A percentile compares a stretch with the other conserved stretches of the same genome.
phyloP scores from a whole-genome alignment of 2,113 vertebrate species.

The Perca flavescens region DNA sequence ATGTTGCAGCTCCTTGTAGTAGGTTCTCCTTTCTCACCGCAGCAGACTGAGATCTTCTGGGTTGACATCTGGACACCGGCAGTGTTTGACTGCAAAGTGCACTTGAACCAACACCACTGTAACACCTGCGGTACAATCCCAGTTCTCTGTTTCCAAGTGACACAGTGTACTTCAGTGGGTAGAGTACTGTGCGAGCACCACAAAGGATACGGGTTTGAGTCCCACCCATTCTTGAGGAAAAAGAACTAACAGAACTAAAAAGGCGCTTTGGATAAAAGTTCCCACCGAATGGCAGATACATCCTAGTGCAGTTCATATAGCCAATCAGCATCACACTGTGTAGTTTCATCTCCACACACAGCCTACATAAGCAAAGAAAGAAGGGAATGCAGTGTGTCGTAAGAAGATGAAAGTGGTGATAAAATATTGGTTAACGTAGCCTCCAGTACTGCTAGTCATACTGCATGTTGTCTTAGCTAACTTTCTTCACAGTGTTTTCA shows the following conservation, averaged over 20 bases:
- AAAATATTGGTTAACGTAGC: background rate
- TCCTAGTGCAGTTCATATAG: constrained; percentile 35
- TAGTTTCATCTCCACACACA: constrained; percentile 28
- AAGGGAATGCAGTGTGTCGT: background rate
- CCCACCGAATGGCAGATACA: background rate
- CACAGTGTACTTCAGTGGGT: background rate
- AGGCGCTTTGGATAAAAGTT: constrained; percentile 19
- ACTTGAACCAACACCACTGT: background rate
- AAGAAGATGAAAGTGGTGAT: background rate
- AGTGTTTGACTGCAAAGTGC: constrained; percentile 7
- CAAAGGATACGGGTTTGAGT: background rate
- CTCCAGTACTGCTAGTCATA: no score
- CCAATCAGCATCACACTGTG: constrained; percentile 48
- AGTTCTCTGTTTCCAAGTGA: background rate
- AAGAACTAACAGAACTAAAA: background rate
- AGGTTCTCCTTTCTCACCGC: constrained; percentile 12
- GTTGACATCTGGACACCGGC: constrained; percentile 27
- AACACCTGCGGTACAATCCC: constrained; percentile 30
- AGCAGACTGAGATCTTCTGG: constrained; percentile 8
- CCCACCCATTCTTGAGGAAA: background rate
- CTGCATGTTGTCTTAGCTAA: background rate
- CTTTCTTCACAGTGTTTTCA: background rate
- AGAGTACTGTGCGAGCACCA: background rate
- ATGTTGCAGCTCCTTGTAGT: constrained; percentile 44
- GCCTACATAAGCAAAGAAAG: background rate